Evolutionary conservation across 2,888 invertebrate genomes (phyloP), one percentile per base, ranked within the genome.

Genomic region (Pandemis corylana): DNA sequence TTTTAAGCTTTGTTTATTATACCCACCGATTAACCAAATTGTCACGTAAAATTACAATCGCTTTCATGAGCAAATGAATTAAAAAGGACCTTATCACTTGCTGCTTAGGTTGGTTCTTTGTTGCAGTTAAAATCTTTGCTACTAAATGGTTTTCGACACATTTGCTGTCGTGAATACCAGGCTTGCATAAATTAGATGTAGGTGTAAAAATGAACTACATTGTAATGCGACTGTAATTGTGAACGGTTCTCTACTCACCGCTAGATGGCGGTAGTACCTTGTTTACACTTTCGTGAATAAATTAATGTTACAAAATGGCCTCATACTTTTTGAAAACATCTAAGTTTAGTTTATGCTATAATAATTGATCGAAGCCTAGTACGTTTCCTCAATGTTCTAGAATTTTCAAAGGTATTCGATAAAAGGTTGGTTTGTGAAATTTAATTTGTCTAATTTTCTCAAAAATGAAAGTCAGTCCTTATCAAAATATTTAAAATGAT

Each of bases 141-240:
- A 69, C 68, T 73, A 68, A 72, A 68, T 68, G 73, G 73, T 73
- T 74, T 74, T 74, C 69, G 74, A 74, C 74, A 74, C 74, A 74
- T 70, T 70, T 66, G 69, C 74, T 74, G 74, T 69, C 69, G 65
- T 70, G 42, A 61, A n/a, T 74, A 74, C 74, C 42, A 74, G 74
- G 74, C 51, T 44, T 7, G 49, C 65, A 74, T 74, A 66, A 65
- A 65, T 51, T 1, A 66, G 61, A 61, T 28, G 4, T 59, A 56
- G 20, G 13, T 7, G 13, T n/a, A n/a, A 51, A n/a, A 56, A 3
- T 20, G 53, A 15, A 20, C 9, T 15, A n/a, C 20, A 20, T 20
- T 20, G 20, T 20, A 20, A 20, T 20, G n/a, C n/a, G n/a, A 9
- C 20, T 7, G 15, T 15, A 28, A 28, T 59, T 28, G 41, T 42